phyloP scores from a whole-genome alignment of 2,888 invertebrate species.

The Callosobruchus maculatus region DNA sequence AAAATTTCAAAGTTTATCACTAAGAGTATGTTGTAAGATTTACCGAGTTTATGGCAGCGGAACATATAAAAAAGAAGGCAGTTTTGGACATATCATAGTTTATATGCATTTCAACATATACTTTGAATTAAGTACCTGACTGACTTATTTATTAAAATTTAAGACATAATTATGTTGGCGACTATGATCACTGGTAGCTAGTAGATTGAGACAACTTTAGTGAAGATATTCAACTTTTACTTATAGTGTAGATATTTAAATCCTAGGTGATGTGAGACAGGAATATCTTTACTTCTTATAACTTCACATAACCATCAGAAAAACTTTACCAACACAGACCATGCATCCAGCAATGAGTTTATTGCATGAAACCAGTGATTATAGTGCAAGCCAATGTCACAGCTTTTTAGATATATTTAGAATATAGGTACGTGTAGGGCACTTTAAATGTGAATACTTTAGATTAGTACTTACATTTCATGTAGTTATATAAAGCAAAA shows the following conservation, averaged over 20 bases:
- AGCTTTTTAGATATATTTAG: background rate
- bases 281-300: too few relatives aligned
- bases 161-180: background rate
- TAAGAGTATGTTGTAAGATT: background rate
- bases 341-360: too few relatives aligned
- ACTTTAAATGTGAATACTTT: background rate
- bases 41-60: background rate
- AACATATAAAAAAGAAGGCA: background rate
- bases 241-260: too few relatives aligned
- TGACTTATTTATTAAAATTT: background rate
- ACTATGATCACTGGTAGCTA: background rate
- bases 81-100: background rate
- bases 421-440: background rate
- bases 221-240: too few relatives aligned
- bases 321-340: too few relatives aligned
- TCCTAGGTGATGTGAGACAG: too few relatives aligned
- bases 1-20: background rate
- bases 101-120: background rate
- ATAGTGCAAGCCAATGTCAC: background rate
- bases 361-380: background rate
- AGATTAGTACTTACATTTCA: background rate
- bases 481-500: background rate
- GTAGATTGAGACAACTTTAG: too few relatives aligned
- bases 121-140: background rate
- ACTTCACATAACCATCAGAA: too few relatives aligned